These are phyloP conservation scores for Acanthiza pusilla DNA, from an alignment of 2,797 vertebrate genomes.

Conservation along the genomic window DNA sequence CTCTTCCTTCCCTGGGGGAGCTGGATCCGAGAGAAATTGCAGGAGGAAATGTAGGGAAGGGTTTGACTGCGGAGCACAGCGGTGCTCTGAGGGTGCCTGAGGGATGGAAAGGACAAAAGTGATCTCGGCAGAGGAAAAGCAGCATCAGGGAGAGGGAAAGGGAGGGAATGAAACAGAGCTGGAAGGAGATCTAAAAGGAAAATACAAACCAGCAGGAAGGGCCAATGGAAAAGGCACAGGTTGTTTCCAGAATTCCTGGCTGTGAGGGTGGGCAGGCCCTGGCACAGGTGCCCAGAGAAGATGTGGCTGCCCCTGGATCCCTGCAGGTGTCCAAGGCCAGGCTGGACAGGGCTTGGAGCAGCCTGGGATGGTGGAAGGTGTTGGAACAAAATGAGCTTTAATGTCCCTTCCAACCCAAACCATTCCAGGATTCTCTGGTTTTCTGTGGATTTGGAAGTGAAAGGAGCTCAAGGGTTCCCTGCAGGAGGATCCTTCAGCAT, in stretches of 20 bases:
- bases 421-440: neutral
- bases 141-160: neutral
- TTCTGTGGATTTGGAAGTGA: neutral
- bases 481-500: neutral
- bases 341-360: neutral
- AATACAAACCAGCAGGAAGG: neutral
- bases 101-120: neutral
- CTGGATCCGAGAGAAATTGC: neutral
- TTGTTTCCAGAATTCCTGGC: neutral
- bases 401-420: neutral
- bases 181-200: neutral
- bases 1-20: neutral
- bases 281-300: neutral
- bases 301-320: neutral
- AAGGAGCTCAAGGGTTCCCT: neutral
- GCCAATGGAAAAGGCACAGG: neutral
- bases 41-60: too few relatives aligned
- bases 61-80: too few relatives aligned
- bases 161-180: neutral
- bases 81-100: neutral
- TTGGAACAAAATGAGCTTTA: neutral
- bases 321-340: neutral
- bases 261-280: rapidly evolving
- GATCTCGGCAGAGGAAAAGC: neutral
- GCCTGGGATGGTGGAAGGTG: neutral